These are phyloP conservation scores for Chaitophorus viminalis DNA, from an alignment of 2,888 invertebrate species.

Conservation along the genomic window DNA sequence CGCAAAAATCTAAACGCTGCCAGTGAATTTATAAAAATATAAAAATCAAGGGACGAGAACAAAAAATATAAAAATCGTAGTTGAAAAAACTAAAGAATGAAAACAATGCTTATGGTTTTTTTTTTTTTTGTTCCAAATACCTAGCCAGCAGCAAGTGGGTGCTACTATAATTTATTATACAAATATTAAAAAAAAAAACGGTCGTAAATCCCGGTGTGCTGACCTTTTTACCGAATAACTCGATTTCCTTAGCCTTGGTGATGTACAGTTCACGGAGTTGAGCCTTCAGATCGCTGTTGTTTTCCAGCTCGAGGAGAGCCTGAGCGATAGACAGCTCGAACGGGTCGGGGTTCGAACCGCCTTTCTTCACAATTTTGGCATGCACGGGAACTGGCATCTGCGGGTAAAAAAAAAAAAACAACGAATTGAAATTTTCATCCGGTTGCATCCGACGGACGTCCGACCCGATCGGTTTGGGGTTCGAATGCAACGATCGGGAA, in stretches of 20 bases:
- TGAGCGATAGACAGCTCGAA: constrained; percentile 94
- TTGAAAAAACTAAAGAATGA: too few relatives aligned
- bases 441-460: constrained; percentile 3
- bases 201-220: constrained; percentile 63
- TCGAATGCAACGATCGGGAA: too few relatives aligned
- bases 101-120: too few relatives aligned
- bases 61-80: not conserved
- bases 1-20: constrained; percentile 52
- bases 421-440: constrained; percentile 8
- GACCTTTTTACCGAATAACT: constrained; percentile 93
- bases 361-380: constrained; percentile 87
- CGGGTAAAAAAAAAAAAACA: constrained; percentile 66
- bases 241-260: constrained; percentile 93
- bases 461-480: not conserved
- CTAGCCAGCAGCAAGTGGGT: too few relatives aligned
- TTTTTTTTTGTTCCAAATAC: too few relatives aligned
- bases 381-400: constrained; percentile 79
- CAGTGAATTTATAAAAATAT: not conserved
- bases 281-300: constrained; percentile 96
- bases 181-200: too few relatives aligned
- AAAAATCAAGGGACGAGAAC: not conserved
- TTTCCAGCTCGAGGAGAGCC: constrained; percentile 95
- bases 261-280: constrained; percentile 95
- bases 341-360: constrained; percentile 81
- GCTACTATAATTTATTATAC: too few relatives aligned